Conservation (phyloP, 2,888 invertebrate genomes). For the Notodonta ziczac region DNA sequence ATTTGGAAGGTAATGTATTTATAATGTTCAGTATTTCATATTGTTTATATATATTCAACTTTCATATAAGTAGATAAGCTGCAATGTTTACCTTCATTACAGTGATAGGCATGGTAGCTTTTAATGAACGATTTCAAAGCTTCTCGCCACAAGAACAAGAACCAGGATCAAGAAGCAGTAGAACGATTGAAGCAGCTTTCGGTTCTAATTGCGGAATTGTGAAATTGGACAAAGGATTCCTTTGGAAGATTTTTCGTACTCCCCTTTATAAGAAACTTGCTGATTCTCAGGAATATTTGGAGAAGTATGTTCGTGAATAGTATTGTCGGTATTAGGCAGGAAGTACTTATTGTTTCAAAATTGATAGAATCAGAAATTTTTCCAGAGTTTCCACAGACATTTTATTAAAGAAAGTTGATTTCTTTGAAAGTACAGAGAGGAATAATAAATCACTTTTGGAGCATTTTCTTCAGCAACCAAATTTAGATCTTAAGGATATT, state of each 20-base stretch:
- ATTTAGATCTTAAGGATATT: constrained; percentile 91
- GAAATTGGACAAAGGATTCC: constrained; percentile 88
- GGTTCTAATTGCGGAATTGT: constrained; percentile 89
- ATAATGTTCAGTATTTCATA: not conserved
- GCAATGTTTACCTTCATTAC: constrained; percentile 48
- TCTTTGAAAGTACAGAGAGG: constrained; percentile 64
- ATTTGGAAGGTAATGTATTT: constrained; percentile 89
- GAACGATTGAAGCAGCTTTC: constrained; percentile 89
- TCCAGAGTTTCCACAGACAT: constrained; percentile 87
- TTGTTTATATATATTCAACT: not conserved
- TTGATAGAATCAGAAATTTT: not conserved
- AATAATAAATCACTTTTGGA: constrained; percentile 84
- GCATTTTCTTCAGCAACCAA: constrained; percentile 88
- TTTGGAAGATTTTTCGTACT: constrained; percentile 90
- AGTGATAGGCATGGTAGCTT: constrained; percentile 90
- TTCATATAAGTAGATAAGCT: not conserved
- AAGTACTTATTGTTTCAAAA: constrained; percentile 5
- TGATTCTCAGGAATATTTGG: constrained; percentile 89
- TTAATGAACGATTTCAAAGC: constrained; percentile 88
- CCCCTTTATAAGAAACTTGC: constrained; percentile 88
- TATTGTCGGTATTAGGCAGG: no score
- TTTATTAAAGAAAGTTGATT: constrained; percentile 82
- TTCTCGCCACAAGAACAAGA: constrained; percentile 86
- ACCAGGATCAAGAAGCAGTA: constrained; percentile 86
- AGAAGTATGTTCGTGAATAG: constrained; percentile 67